Percentiles rank a stretch among this genome's conserved stretches.
Evolutionary conservation across 2,797 vertebrate genomes (phyloP).

Genomic region (Cyclopterus lumpus): DNA sequence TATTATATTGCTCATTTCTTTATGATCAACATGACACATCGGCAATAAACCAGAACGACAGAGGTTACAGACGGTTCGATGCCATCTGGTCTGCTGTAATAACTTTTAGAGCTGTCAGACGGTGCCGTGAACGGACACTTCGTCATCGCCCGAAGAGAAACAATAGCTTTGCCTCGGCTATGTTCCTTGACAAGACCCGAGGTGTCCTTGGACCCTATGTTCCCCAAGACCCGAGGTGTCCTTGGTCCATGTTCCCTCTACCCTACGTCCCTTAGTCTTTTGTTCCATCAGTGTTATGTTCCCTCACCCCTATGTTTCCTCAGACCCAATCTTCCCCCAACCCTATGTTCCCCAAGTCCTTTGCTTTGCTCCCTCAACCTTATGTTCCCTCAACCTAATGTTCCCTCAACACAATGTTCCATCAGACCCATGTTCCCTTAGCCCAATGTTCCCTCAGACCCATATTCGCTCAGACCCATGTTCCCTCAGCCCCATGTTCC

Average conservation of each 20-base stretch:
- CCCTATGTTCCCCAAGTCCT: too few species aligned
- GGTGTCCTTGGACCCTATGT: too few species aligned
- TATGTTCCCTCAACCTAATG: background rate
- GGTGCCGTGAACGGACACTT: background rate
- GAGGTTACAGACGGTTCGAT: background rate
- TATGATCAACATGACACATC: background rate
- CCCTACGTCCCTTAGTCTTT: too few species aligned
- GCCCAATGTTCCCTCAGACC: background rate
- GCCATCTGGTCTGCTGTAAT: conserved; percentile 11
- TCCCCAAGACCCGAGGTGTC: too few species aligned
- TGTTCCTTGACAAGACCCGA: background rate
- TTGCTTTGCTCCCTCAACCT: background rate
- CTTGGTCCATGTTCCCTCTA: too few species aligned
- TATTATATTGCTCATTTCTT: background rate
- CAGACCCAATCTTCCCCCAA: too few species aligned
- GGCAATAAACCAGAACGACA: background rate
- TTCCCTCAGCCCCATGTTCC: background rate
- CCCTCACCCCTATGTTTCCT: too few species aligned
- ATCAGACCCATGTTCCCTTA: too few species aligned
- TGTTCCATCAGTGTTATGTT: too few species aligned
- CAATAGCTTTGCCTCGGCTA: too few species aligned
- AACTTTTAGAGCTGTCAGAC: background rate
- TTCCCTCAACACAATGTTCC: background rate
- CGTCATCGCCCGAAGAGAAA: background rate
- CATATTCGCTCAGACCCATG: background rate